These are phyloP conservation scores for Zhengitettix transpicula DNA, from an alignment of 2,888 invertebrate genomes.

Conservation along the genomic window DNA sequence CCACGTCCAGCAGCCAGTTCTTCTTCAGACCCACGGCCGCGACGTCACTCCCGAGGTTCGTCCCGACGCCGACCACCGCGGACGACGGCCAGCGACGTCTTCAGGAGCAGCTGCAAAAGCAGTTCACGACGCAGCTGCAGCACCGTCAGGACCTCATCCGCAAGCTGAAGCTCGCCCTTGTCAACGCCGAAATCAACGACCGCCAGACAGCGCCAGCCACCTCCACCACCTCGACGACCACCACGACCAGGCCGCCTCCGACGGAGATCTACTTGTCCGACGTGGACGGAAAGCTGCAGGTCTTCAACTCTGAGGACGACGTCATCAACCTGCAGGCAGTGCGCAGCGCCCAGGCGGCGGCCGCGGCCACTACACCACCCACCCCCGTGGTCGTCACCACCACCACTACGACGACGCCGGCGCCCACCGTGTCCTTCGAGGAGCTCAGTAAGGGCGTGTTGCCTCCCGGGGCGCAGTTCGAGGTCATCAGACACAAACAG, in stretches of 20 bases:
- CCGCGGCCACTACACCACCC: conserved; percentile 5
- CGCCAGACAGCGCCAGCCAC: neutral
- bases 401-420: conserved; percentile 36
- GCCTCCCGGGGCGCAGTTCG: conserved; percentile 64
- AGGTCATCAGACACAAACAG: conserved; percentile 58
- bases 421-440: conserved; percentile 51
- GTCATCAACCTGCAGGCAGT: neutral
- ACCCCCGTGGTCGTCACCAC: conserved; percentile 28
- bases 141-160: conserved; percentile 56
- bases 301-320: conserved; percentile 24
- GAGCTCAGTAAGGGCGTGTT: conserved; percentile 64
- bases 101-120: conserved; percentile 48
- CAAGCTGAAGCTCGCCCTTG: conserved; percentile 54
- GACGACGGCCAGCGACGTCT: conserved; percentile 39
- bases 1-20: neutral
- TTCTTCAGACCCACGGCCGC: neutral
- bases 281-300: conserved; percentile 53
- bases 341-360: neutral
- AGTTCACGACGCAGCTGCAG: conserved; percentile 11
- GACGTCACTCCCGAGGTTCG: neutral
- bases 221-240: no score
- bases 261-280: conserved; percentile 41
- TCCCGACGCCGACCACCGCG: neutral
- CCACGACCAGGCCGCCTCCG: neutral
- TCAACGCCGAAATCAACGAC: conserved; percentile 26